Evolutionary conservation across 2,797 vertebrate genomes (phyloP), one percentile per base, ranked within the genome.

Genomic region (Betta splendens): DNA sequence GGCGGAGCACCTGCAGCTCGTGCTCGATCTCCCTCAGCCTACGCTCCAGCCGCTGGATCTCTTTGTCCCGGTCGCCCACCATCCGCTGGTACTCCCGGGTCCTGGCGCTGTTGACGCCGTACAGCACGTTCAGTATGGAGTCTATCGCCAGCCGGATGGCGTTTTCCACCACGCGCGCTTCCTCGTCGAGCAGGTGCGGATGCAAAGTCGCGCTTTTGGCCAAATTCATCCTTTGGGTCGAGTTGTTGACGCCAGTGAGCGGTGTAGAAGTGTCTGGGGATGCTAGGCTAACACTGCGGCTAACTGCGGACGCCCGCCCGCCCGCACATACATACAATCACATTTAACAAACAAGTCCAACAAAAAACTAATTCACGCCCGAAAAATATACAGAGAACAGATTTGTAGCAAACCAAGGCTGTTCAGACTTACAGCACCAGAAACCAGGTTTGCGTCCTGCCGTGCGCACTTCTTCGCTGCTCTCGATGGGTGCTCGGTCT

Each of bases 31-130:
- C 74, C 6, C 46, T 38, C 17, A 87, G 45, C 11, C 82, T 56
- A 43, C 73, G 3, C 71, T 87, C 80, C 42, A 90, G 77, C 60
- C 85, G 62, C 45, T 48, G 77, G 71, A 90, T 85, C 77, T 90
- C 81, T 73, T 75, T 78, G 79, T 90, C 87, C 72, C 80, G 64
- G 57, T 87, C 87, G 67, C 72, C 79, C 77, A 89, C 80, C 81
- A 69, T 80, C 64, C 75, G 70, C 68, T 85, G 80, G 49, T 80
- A 69, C 64, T 90, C 86, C 0, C 22, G 69, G 3, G 29, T 64
- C 28, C 73, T 62, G 59, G 67, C 50, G 15, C 81, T 50, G 73
- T 79, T 80, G 0, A 88, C 79, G 0, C 85, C 83, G 68, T 70
- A 80, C 12, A 90, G 36, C 20, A 89, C 86, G 69, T 89, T 89